phyloP scores from a whole-genome alignment of 2,888 invertebrate species.

The Meghimatium bilineatum region DNA sequence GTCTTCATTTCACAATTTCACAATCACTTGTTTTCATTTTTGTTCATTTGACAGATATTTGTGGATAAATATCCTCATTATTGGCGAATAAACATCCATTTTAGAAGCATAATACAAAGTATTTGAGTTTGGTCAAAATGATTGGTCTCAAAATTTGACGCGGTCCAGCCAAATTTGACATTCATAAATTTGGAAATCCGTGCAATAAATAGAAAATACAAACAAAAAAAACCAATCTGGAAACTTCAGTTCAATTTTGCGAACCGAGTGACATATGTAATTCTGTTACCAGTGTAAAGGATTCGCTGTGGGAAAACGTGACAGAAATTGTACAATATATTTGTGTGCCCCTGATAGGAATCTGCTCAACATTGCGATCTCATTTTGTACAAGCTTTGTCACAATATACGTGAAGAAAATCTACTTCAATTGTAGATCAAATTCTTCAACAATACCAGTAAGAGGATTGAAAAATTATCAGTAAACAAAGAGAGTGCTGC shows the following conservation, averaged over 20 bases:
- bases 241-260: not conserved
- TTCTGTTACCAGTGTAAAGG: not conserved
- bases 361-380: not conserved
- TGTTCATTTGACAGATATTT: slow-evolving; percentile 14
- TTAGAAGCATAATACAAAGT: not conserved
- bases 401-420: not conserved
- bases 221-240: not conserved
- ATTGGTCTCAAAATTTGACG: not conserved
- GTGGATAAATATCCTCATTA: slow-evolving; percentile 9
- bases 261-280: not conserved
- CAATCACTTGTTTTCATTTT: too few relatives aligned
- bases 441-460: too few relatives aligned
- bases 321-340: not conserved
- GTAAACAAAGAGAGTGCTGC: too few relatives aligned
- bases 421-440: too few relatives aligned
- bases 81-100: not conserved
- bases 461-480: too few relatives aligned
- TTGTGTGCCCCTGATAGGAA: not conserved
- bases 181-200: not conserved
- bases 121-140: not conserved
- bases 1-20: too few relatives aligned
- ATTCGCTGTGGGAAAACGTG: not conserved
- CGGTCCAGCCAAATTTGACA: not conserved
- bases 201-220: not conserved
- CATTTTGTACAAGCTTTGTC: not conserved